phyloP scores from a whole-genome alignment of 2,888 invertebrate genomes.

The Rosalia funebris region DNA sequence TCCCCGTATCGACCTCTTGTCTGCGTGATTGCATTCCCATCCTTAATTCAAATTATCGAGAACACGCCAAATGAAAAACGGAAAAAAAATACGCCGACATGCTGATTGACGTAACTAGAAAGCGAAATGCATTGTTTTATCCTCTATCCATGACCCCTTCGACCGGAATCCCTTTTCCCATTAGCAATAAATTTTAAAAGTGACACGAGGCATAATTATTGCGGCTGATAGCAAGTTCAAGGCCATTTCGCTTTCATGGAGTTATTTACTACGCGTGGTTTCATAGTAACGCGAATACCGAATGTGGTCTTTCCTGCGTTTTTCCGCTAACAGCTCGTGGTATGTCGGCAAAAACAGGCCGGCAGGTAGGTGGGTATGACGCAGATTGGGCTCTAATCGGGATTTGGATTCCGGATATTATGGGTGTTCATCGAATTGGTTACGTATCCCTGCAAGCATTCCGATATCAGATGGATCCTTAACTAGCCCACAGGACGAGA shows the following conservation, averaged over 20 bases:
- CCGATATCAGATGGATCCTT: too few relatives aligned
- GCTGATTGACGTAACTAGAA: background rate
- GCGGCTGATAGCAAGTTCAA: conserved; percentile 9
- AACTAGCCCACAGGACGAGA: too few relatives aligned
- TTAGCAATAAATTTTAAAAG: background rate
- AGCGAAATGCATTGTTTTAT: background rate
- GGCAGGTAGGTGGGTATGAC: background rate
- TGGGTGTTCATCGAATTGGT: too few relatives aligned
- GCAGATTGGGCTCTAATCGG: background rate
- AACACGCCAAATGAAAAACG: too few relatives aligned
- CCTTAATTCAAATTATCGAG: too few relatives aligned
- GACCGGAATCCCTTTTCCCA: conserved; percentile 1
- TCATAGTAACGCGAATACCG: background rate
- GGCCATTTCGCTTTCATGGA: conserved; percentile 1
- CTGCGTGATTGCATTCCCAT: too few relatives aligned
- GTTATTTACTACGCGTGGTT: conserved; percentile 1
- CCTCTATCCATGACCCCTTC: conserved; percentile 8
- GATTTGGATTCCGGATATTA: background rate
- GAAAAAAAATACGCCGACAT: too few relatives aligned
- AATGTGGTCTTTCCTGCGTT: background rate
- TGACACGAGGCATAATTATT: conserved; percentile 5
- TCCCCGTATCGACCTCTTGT: too few relatives aligned
- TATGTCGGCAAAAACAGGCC: background rate
- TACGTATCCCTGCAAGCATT: too few relatives aligned
- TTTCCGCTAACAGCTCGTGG: background rate